A percentile compares a stretch with the other conserved stretches of the same genome.
These are phyloP conservation scores for Dromiciops gliroides DNA, from an alignment of 2,113 vertebrate genomes.

Conservation along the genomic window DNA sequence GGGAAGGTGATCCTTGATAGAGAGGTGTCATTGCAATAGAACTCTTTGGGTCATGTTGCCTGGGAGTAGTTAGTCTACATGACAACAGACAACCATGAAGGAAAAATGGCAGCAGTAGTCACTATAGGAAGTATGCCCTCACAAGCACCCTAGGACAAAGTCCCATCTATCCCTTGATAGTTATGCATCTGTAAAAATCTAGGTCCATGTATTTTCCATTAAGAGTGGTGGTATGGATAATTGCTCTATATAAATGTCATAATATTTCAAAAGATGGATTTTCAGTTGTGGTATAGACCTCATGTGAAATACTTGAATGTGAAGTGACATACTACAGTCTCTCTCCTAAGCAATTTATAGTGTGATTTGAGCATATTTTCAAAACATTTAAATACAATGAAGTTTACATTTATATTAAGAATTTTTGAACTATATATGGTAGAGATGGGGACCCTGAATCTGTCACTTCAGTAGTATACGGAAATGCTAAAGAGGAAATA, in stretches of 20 bases:
- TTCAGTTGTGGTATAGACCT: not conserved
- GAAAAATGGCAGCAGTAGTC: not conserved
- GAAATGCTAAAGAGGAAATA: not conserved
- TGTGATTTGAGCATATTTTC: not conserved
- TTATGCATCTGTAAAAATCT: not conserved
- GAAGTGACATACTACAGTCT: not conserved
- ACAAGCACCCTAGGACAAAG: not conserved
- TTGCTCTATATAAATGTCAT: not conserved
- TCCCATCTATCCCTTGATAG: not conserved
- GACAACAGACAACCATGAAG: not conserved
- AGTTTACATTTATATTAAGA: not conserved
- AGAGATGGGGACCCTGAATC: not conserved
- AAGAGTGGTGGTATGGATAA: not conserved
- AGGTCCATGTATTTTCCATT: not conserved
- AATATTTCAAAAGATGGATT: not conserved
- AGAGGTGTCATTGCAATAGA: not conserved
- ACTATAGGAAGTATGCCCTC: not conserved
- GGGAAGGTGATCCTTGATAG: not conserved
- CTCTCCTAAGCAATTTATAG: not conserved
- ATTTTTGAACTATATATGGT: not conserved
- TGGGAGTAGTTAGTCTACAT: not conserved
- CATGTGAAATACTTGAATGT: too few relatives aligned
- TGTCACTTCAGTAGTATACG: not conserved
- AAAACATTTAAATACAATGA: not conserved
- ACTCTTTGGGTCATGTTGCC: not conserved